A percentile compares a stretch with the other conserved stretches of the same genome.
These are phyloP conservation scores for Xerus rutilus DNA, from an alignment of 2,797 vertebrate species.

Conservation along the genomic window DNA sequence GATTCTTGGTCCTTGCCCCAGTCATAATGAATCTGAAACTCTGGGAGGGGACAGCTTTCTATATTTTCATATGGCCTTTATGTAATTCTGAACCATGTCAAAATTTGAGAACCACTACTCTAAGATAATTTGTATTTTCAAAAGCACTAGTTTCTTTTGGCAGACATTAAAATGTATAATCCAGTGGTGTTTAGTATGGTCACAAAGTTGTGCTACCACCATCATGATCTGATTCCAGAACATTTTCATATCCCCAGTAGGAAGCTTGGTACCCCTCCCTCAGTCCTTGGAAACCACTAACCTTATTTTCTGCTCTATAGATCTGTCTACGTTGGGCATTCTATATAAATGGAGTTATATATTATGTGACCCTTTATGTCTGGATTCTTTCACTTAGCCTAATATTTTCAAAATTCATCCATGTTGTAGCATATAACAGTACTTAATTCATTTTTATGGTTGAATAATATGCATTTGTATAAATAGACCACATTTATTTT, in stretches of 20 bases:
- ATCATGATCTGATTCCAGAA: background rate
- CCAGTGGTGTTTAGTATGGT: background rate
- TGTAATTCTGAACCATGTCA: background rate
- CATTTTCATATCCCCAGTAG: background rate
- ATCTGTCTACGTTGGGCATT: background rate
- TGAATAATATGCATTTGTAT: background rate
- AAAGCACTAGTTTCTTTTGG: background rate
- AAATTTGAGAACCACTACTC: background rate
- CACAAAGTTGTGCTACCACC: background rate
- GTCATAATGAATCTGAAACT: background rate
- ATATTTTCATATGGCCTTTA: background rate
- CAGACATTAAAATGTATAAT: background rate
- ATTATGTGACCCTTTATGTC: background rate
- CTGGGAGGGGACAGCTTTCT: background rate
- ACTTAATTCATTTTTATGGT: background rate
- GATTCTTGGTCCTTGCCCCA: background rate
- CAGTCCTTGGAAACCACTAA: background rate
- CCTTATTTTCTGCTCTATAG: background rate
- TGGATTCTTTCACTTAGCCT: background rate
- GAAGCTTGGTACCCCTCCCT: background rate
- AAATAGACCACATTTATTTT: background rate
- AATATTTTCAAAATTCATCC: background rate
- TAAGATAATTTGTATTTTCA: constrained; percentile 3
- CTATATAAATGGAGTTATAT: background rate
- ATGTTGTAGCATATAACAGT: background rate